Conservation (phyloP, 2,888 invertebrate genomes). For the Spodoptera exigua region DNA sequence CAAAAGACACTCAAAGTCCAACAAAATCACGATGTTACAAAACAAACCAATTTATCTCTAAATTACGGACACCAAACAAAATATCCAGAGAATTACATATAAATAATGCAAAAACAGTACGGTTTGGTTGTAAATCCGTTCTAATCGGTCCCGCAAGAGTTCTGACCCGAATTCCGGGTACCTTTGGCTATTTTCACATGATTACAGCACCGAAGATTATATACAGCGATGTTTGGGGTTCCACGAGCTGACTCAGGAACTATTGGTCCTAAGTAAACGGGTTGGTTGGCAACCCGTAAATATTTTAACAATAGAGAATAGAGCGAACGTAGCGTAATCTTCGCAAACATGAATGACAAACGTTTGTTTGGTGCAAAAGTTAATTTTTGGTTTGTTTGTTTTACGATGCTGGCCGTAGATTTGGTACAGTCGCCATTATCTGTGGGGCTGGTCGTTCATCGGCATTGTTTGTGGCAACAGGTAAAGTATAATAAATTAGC, state of each 20-base stretch:
- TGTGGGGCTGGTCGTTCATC: slow-evolving; percentile 12
- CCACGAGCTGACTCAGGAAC: slow-evolving; percentile 72
- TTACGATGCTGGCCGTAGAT: slow-evolving; percentile 21
- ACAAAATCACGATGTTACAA: slow-evolving; percentile 2
- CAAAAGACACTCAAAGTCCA: too few species aligned
- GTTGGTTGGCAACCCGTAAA: slow-evolving; percentile 68
- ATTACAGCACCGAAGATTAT: slow-evolving; percentile 56
- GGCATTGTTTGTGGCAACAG: slow-evolving; percentile 25
- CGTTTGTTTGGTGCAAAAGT: slow-evolving; percentile 51
- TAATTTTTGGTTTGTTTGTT: slow-evolving; percentile 47
- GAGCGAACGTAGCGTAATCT: slow-evolving; percentile 45
- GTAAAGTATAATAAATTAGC: slow-evolving; percentile 34
- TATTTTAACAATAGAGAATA: slow-evolving; percentile 70
- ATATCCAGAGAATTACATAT: slow-evolving; percentile 52
- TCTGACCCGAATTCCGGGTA: slow-evolving; percentile 61
- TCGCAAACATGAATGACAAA: slow-evolving; percentile 53
- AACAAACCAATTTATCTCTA: slow-evolving; percentile 34
- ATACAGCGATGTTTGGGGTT: slow-evolving; percentile 56
- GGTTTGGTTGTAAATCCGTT: slow-evolving; percentile 63
- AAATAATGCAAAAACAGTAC: slow-evolving; percentile 61
- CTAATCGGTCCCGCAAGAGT: slow-evolving; percentile 61
- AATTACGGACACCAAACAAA: slow-evolving; percentile 34
- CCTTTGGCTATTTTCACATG: slow-evolving; percentile 61
- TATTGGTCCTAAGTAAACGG: slow-evolving; percentile 78
- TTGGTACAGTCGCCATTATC: slow-evolving; percentile 18